Base-by-base conservation (phyloP, 2,797 vertebrate species). In the Bovichtus diacanthus region DNA sequence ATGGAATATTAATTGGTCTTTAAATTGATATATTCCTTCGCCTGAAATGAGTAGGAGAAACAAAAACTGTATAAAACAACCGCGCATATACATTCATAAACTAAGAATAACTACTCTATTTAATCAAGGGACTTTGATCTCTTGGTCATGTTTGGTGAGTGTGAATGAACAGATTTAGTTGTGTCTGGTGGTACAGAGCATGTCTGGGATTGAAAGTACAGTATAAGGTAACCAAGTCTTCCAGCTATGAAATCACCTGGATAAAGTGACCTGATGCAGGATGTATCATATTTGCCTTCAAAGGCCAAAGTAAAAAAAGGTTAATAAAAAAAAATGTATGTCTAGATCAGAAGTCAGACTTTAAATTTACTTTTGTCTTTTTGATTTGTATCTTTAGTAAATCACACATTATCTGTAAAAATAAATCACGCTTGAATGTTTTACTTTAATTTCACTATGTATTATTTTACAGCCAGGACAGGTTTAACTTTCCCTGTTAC, bases 171-270 rank as follows among this genome's bases (percentile, higher is more conserved):
- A 74, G n/a, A 86, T 84, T 68, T 79, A 27, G 65, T 72, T 82
- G 76, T 75, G 81, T 87, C 78, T 89, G 70, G 34, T 67, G 58
- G 76, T 60, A 70, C 67, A 75, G 49, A 82, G 59, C 50, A 73
- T 80, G 83, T 87, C 81, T 85, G 77, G 78, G 72, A 43, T 78
- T 56, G 68, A 76, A 83, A 59, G 54, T 41, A 67, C 49, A 54
- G 83, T 76, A 80, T 88, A 86, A 73, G 39, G 79, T 90, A 86
- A 83, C 87, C 21, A 55, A 67, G 85, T 83, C 85, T 84, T 76
- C 78, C 74, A 82, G 86, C 76, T 80, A 86, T 88, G 73, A 86
- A 84, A 76, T 83, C 78, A 85, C 55, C 78, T 85, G 78, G 81
- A 81, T 90, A 51, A 82, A 56, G 74, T 90, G 81, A 86, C 82